Base-by-base conservation (phyloP, 2,797 vertebrate species). In the Poeciliopsis gracilis region DNA sequence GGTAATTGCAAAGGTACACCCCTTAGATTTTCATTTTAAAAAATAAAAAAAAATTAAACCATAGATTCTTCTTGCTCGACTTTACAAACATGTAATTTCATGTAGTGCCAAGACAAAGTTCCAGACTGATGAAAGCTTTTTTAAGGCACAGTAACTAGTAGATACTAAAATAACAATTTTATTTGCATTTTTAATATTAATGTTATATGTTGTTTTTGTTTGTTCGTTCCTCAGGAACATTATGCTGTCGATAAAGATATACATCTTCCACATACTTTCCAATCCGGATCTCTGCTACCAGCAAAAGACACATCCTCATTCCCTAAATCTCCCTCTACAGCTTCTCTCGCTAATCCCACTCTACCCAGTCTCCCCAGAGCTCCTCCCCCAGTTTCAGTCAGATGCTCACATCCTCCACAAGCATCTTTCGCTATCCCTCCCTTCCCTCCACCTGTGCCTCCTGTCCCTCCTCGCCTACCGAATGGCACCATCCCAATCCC, bases 191-290 rank as follows among this genome's bases (percentile, higher is more conserved):
- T 59, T 36, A 25, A 18, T 81, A 13, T 73, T 66, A 25, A 41
- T 61, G 13, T 63, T 43, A 28, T 23, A 18, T 5, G 45, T 55
- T 75, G 13, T 45, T 63, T 79, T 7, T 77, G 59, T 76, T 11
- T 77, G 23, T 55, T 57, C 92, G 71, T 71, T 67, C 38, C 49
- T 82, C 8, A 99, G 98, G 95, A 94, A 77, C 94, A 93, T 86
- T 94, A 94, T 89, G 96, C 95, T 76, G 96, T 95, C 0, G 95
- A 96, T 41, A 96, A 97, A 87, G 96, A 97, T 89, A 95, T 96
- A 95, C 95, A 97, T 77, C 95, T 96, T 85, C 97, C 95, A 0
- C 95, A 96, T 0, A 95, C 96, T 0, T 96, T 95, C 93, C 95
- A 91, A 88, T 94, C 94, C 63, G 92, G 91, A 0, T 94, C 95